Evolutionary conservation across 1,140 invertebrate species (phyloP).

Genomic region (Pseudomyrmex flavicornis): DNA sequence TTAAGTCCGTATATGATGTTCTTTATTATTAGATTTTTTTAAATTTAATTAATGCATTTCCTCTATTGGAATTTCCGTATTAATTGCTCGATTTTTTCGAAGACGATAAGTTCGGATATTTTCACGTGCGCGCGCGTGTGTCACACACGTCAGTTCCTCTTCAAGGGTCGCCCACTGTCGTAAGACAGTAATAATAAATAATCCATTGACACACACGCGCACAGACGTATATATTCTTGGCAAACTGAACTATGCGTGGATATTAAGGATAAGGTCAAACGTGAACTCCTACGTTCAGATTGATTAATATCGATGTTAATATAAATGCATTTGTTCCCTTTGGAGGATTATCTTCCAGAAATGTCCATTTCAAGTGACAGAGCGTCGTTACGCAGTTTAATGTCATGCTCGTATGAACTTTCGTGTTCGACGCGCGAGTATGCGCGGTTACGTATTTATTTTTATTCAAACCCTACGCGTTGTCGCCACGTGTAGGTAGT

Average conservation of each 20-base stretch:
- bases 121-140: no score
- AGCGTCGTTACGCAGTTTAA: constrained; percentile 22
- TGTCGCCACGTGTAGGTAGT: not conserved
- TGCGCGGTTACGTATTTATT: not conserved
- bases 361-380: constrained; percentile 16
- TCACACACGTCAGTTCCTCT: not conserved
- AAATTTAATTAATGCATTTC: not conserved
- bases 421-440: not conserved
- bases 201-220: not conserved
- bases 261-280: constrained; percentile 69
- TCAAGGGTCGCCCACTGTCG: not conserved
- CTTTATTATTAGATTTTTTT: no score
- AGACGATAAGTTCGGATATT: not conserved
- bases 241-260: constrained; percentile 43
- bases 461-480: not conserved
- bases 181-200: constrained; percentile 35
- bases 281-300: constrained; percentile 41
- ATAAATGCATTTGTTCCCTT: constrained; percentile 29
- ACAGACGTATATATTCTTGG: not conserved
- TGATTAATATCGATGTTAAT: not conserved
- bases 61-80: not conserved
- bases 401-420: constrained; percentile 28
- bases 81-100: not conserved
- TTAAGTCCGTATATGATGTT: no score
- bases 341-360: not conserved